These are phyloP conservation scores for Otolemur garnettii DNA, from an alignment of 2,113 vertebrate genomes.

Conservation along the genomic window DNA sequence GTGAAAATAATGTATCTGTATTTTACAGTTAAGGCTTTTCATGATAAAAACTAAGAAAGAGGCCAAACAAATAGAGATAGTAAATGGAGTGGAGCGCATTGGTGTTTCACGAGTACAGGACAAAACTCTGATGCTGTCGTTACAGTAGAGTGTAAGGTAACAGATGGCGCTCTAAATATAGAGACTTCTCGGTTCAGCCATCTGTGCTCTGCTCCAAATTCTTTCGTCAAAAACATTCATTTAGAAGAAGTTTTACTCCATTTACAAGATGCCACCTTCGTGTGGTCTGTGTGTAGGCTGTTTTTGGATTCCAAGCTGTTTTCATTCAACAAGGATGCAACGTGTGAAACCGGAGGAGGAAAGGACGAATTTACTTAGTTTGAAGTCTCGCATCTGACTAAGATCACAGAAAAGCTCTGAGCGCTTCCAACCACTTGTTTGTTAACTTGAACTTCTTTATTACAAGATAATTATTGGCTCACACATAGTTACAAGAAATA, in stretches of 20 bases:
- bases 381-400: background rate
- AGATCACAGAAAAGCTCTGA: background rate
- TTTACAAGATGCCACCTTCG: background rate
- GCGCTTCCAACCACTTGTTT: background rate
- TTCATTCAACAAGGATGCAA: background rate
- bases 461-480: background rate
- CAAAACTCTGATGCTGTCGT: background rate
- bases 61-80: background rate
- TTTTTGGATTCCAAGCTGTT: background rate
- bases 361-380: background rate
- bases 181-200: conserved; percentile 51
- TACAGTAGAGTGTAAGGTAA: background rate
- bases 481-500: background rate
- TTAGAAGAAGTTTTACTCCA: conserved; percentile 22
- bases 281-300: background rate
- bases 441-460: background rate
- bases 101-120: conserved; percentile 18
- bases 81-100: conserved; percentile 28
- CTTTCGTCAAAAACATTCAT: conserved; percentile 43
- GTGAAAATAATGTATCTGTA: conserved; percentile 10
- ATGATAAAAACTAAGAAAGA: background rate
- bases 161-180: conserved; percentile 42
- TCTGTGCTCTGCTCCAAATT: conserved; percentile 53
- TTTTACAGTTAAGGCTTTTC: conserved; percentile 19
- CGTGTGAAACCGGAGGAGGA: background rate